Evolutionary conservation across 2,797 vertebrate species (phyloP), one percentile per base, ranked within the genome.

Genomic region (Darevskia nairensis): DNA sequence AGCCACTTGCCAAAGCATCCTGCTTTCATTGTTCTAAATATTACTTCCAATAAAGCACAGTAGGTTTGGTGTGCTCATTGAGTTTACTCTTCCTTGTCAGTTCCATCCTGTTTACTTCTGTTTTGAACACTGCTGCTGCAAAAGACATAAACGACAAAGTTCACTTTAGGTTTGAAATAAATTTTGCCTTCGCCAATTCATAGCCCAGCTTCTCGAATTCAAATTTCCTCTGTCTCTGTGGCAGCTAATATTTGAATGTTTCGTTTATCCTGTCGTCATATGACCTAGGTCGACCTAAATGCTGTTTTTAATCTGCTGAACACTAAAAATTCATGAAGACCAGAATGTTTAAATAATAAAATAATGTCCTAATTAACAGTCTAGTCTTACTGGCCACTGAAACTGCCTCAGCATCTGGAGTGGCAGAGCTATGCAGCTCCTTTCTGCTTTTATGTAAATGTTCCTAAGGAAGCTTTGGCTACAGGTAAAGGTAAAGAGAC

Each of bases 1-100:
- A 93, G 92, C 84, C 71, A 86, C 92, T 86, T 85, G 87, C 89
- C 91, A 91, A 89, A 92, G 91, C 82, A 81, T 87, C 94, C 95
- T 94, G 94, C 80, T 95, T 95, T 95, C 89, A 92, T 90, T 94
- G 92, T 95, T 90, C 94, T 92, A 96, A 95, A 96, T 92, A 95
- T 94, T 94, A 94, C 91, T 95, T 95, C 94, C 92, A 95, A 95
- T 95, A 94, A 95, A 94, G 92, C 90, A 84, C 84, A 91, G 84
- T 90, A 90, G 80, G 94, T 89, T 10, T 82, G 82, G 79, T 82
- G 76, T 92, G 91, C 92, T 94, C 87, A 84, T 79, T 66, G 82
- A 94, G 89, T 84, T 85, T 82, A 90, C 92, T 84, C 87, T 93
- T 86, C 87, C 87, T 80, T 93, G 91, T 92, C 92, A 89, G 50